Evolutionary conservation across 2,113 vertebrate genomes (phyloP), one percentile per base, ranked within the genome.

Genomic region (Myodes glareolus): DNA sequence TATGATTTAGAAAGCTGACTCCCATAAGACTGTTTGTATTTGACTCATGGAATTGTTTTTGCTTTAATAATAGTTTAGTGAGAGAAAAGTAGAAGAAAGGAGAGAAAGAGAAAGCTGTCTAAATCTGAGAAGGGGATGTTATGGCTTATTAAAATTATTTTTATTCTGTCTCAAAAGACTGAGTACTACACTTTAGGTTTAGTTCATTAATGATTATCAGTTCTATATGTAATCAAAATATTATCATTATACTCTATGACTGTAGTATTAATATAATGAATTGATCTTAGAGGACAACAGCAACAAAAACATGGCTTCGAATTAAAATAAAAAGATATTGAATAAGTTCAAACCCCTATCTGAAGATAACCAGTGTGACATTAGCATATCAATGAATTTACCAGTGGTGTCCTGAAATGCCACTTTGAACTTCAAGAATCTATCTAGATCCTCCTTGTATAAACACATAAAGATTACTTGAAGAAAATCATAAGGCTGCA

Each of bases 111-210:
- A 61, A 27, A 61, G 36, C 36, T 39, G 36, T 3, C 8, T 45
- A 52, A 72, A 88, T 61, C 63, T 84, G 33, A 95, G 61, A 82
- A 70, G 36, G 25, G 19, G 9, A 11, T 78, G 36, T 47, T 63
- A 39, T 70, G 27, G 3, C 77, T 76, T 91, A 77, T 72, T 61
- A 65, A 78, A 88, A 67, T 84, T 67, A 9, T 65, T 25, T 78
- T 90, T 50, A 13, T 65, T 87, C 52, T 50, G 4, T 19, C 80
- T 10, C 39, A 7, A 90, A 68, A 88, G 90, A 65, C 33, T 42
- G 4, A 82, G n/a, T 90, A 90, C 33, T 21, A 61, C 67, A 61
- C 13, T 91, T 93, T 96, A 50, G 39, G 23, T 92, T 90, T 58
- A 61, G 68, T 25, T 55, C 11, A 11, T 76, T 58, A 75, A 86